Base-by-base conservation (phyloP, 1,140 invertebrate species). In the Pseudoatta argentina region DNA sequence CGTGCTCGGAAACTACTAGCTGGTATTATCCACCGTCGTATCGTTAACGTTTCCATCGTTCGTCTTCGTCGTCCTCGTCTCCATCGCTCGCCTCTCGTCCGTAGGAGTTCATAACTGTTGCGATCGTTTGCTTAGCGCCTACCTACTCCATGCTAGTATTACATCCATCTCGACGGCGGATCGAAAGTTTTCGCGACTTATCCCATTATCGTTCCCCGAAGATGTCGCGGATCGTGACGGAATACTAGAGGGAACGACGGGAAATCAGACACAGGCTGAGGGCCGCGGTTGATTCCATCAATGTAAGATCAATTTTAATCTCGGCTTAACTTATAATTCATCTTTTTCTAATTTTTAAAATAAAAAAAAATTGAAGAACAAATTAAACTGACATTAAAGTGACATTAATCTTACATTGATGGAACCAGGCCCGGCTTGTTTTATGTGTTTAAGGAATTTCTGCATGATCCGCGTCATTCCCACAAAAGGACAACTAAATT, bases 181-280 rank as follows among this genome's bases (percentile, higher is more conserved):
- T 89, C 88, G 88, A 90, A 86, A 91, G 67, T 92, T 93, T 92
- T 87, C 92, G 77, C 86, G 89, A 87, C 91, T 93, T 91, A 91
- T 92, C 91, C 89, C 88, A 92, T 92, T 92, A 92, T 89, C 91
- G 86, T 88, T 78, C 75, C 64, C 57, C 64, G 78, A 30, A 75
- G 76, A 51, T 86, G 55, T 76, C 76, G 67, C 76, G 82, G 82
- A 78, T 66, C 34, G 51, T 66, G 59, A 76, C 73, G 55, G 82
- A 24, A 67, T 78, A 39, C 44, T 39, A 66, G 53, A 57, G 61
- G 21, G 48, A 39, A 48, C 59, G 57, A 6, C 24, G 79, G n/a
- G n/a, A 53, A 44, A 27, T 39, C 67, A 77, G 79, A 48, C 10
- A 14, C 34, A 44, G 57, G 14, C 10, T 39, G 48, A 16, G 0